These are phyloP conservation scores for Ophiothrix spiculata DNA, from an alignment of 35 echinoderm and acorn worm species.

Conservation along the genomic window DNA sequence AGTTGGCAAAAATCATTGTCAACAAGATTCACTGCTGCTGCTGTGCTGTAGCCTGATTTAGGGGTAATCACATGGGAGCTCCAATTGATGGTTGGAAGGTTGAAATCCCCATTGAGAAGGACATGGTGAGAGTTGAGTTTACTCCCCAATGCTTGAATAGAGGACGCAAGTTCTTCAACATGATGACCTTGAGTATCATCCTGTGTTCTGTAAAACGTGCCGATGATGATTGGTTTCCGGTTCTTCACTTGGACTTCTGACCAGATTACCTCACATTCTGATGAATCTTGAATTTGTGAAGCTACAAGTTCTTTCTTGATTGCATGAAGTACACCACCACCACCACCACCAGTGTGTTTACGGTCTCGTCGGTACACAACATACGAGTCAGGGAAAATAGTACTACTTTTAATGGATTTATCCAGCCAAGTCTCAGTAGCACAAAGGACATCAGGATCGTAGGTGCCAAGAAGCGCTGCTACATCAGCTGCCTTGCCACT, in stretches of 20 bases:
- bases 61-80: background rate
- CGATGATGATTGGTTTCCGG: conserved; percentile 2
- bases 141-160: background rate
- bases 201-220: background rate
- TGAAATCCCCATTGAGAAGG: background rate
- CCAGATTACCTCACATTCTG: conserved; percentile 12
- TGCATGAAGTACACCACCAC: too few species aligned
- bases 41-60: background rate
- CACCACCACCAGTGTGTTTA: too few species aligned
- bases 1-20: background rate
- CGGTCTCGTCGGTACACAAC: too few species aligned
- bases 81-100: background rate
- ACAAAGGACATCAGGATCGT: conserved; percentile 29
- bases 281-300: too few species aligned
- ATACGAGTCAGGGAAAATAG: conserved; percentile 26
- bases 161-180: background rate
- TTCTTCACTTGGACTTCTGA: background rate
- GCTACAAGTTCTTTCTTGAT: too few species aligned
- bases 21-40: background rate
- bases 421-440: conserved; percentile 39
- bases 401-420: background rate
- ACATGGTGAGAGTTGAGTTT: conserved; percentile 13
- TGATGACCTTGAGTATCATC: background rate
- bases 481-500: conserved; percentile 17
- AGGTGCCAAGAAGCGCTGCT: background rate